Conservation (phyloP, 2,797 vertebrate genomes). For the Streptopelia turtur region DNA sequence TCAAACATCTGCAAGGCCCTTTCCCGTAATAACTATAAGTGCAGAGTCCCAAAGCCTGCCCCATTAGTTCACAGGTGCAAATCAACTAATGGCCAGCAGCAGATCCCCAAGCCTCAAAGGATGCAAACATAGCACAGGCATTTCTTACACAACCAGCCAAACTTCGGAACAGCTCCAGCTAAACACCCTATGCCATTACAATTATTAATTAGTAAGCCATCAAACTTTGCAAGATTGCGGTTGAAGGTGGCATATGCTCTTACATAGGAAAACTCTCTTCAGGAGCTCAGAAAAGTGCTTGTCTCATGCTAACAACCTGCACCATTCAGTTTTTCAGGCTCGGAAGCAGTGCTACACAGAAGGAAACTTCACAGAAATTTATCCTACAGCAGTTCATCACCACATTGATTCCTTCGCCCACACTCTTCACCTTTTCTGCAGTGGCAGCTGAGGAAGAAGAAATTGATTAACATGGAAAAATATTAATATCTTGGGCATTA, state of each 20-base stretch:
- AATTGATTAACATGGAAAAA: neutral
- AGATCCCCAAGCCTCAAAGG: neutral
- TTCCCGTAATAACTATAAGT: neutral
- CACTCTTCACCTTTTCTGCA: neutral
- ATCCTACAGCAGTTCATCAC: neutral
- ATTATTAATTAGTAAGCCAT: neutral
- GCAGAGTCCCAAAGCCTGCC: neutral
- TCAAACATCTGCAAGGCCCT: no score
- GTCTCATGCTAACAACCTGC: neutral
- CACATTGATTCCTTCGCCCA: neutral
- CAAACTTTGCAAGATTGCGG: neutral
- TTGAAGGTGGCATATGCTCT: neutral
- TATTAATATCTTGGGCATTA: neutral
- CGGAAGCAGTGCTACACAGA: neutral
- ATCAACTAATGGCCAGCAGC: neutral
- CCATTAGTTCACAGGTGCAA: no score
- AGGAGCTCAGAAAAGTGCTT: neutral
- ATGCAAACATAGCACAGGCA: neutral
- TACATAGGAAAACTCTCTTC: neutral
- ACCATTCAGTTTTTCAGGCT: neutral
- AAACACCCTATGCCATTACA: neutral
- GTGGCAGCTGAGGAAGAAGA: neutral
- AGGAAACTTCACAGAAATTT: neutral
- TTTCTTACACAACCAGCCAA: neutral
- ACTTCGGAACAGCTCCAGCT: neutral